These are phyloP conservation scores for Heliconius erato DNA, from an alignment of 2,888 invertebrate genomes.

Conservation along the genomic window DNA sequence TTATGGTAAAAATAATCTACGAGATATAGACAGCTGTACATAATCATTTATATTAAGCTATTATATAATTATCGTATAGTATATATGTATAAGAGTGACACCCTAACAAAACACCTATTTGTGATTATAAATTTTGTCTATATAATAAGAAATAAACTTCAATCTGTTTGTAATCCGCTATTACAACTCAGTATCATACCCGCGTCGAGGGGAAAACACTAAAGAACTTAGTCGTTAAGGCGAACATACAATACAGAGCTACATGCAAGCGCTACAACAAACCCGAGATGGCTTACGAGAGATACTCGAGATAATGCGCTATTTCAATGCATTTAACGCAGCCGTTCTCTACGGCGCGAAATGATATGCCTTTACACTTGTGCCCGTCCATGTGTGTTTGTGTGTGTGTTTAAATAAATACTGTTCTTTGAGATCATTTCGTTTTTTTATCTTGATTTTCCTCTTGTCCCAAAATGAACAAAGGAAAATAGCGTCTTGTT, in stretches of 20 bases:
- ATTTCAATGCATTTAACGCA: conserved; percentile 50
- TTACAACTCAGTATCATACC: not conserved
- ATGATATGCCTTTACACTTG: conserved; percentile 31
- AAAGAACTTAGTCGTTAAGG: conserved; percentile 35
- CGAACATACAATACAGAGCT: conserved; percentile 41
- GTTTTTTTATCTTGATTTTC: not conserved
- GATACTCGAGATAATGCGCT: conserved; percentile 49
- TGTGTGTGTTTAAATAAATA: conserved; percentile 11
- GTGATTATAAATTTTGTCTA: not conserved
- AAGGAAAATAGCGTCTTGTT: not conserved
- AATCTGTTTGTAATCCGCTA: not conserved
- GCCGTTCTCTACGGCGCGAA: conserved; percentile 27
- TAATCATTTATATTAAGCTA: not conserved
- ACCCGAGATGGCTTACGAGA: conserved; percentile 45
- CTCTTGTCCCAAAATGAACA: not conserved
- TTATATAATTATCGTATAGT: not conserved
- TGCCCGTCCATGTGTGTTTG: not conserved
- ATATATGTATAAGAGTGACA: not conserved
- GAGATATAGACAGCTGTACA: not conserved
- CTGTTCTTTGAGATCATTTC: not conserved
- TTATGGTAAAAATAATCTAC: not conserved
- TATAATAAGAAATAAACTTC: not conserved
- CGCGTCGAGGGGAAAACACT: conserved; percentile 1
- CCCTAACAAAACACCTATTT: not conserved
- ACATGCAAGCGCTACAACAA: conserved; percentile 30